Percentiles rank a stretch among this genome's conserved stretches.
phyloP scores from a whole-genome alignment of 37 sponge, comb jelly and placozoan genomes.

The Cliona cf. orientalis region DNA sequence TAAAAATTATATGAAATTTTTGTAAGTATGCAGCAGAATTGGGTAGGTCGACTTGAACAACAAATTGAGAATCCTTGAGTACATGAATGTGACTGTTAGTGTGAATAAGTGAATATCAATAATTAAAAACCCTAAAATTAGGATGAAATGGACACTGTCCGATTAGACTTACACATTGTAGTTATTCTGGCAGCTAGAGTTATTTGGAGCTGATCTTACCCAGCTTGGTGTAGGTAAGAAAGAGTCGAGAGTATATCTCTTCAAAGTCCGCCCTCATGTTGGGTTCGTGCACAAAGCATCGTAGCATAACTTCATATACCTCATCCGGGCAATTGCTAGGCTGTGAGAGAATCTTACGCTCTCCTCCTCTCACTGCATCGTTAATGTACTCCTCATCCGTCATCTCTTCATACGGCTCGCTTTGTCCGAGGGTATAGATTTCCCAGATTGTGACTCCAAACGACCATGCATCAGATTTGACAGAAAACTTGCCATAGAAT shows the following conservation, averaged over 20 bases:
- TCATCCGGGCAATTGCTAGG: conserved; percentile 56
- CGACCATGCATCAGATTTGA: conserved; percentile 85
- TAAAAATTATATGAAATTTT: no score
- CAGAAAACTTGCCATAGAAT: conserved; percentile 87
- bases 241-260: conserved; percentile 69
- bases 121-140: no score
- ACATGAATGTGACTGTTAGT: no score
- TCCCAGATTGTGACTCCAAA: conserved; percentile 89
- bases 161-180: no score
- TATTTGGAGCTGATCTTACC: no score
- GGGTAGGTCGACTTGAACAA: no score
- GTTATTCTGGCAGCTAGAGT: no score
- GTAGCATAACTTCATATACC: conserved; percentile 63
- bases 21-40: no score
- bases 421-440: conserved; percentile 63
- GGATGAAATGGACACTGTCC: no score
- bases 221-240: conserved; percentile 41
- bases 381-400: conserved; percentile 75
- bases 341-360: conserved; percentile 24
- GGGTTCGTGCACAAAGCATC: conserved; percentile 68
- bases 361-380: conserved; percentile 67
- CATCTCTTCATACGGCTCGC: conserved; percentile 67
- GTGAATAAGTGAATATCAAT: no score
- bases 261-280: conserved; percentile 66
- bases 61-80: not conserved